Evolutionary conservation across 2,888 invertebrate genomes (phyloP).

Genomic region (Cosmorhoe ocellata): DNA sequence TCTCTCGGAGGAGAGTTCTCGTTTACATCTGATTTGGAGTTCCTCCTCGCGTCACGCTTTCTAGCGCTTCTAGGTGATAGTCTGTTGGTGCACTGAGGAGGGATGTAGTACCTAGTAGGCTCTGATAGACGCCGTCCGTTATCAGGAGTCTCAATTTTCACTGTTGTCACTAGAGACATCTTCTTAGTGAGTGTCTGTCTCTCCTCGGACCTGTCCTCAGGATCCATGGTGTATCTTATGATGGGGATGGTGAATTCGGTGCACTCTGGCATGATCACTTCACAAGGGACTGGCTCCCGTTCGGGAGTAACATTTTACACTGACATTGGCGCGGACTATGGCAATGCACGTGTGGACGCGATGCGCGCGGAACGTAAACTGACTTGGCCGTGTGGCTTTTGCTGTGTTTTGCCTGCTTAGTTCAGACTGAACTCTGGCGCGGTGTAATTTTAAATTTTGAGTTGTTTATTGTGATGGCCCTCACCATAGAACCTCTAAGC

Average conservation of each 20-base stretch:
- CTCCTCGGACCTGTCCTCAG: conserved; percentile 63
- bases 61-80: conserved; percentile 73
- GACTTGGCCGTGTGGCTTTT: conserved; percentile 5
- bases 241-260: conserved; percentile 76
- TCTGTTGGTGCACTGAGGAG: conserved; percentile 74
- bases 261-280: conserved; percentile 77
- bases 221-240: conserved; percentile 76
- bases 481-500: background rate
- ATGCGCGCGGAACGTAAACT: conserved; percentile 25
- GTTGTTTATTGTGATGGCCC: conserved; percentile 30
- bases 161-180: conserved; percentile 71
- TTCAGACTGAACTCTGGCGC: conserved; percentile 6
- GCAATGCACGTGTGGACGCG: conserved; percentile 23
- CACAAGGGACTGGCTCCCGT: conserved; percentile 37
- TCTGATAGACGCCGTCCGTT: conserved; percentile 67
- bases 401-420: conserved; percentile 8
- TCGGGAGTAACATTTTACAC: conserved; percentile 32
- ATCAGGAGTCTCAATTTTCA: conserved; percentile 75
- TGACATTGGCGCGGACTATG: conserved; percentile 13
- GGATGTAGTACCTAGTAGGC: conserved; percentile 70
- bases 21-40: conserved; percentile 59
- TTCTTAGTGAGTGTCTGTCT: conserved; percentile 68
- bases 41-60: conserved; percentile 64
- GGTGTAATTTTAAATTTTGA: conserved; percentile 9
- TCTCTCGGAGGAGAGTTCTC: conserved; percentile 57